Base-by-base conservation (phyloP, 2,113 vertebrate genomes). In the Chlamydotis undulata region DNA sequence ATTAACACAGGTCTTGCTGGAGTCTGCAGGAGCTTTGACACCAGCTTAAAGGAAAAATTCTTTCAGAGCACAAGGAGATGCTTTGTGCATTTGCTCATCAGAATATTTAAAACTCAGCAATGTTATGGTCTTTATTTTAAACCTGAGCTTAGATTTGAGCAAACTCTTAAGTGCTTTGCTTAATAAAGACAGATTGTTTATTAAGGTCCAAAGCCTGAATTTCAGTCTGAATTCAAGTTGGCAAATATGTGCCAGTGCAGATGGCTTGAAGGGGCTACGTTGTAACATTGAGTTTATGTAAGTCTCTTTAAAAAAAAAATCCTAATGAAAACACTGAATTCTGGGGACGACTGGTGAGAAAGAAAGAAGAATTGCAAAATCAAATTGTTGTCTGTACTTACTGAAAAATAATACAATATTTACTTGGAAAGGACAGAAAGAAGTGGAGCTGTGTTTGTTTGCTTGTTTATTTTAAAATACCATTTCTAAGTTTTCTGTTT, bases 391-490 rank as follows among this genome's bases (percentile, higher is more conserved):
- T 59, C 70, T 94, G 61, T 89, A 75, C 28, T 84, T 70, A 53
- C 23, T 60, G 60, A 53, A 89, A 94, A 76, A 61, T 93, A 90
- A 68, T n/a, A 41, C 33, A 63, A 29, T 81, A 26, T 9, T 78
- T 50, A 39, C 37, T 70, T 83, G 60, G 63, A 88, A 87, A 71
- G 65, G 67, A 89, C 78, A 78, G 71, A 77, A 92, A 88, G 49
- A n/a, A 86, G 15, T 52, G 14, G 56, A 81, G 56, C 35, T 77
- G 55, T 83, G 69, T 76, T 75, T 93, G 55, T 35, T 91, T 94
- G 26, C 43, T 85, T 96, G 68, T 76, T 93, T 84, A 68, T 90
- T 90, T 90, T 94, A 80, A 89, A 93, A 93, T 86, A 75, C 19
- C 26, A 68, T 74, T 83, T 89, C 31, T 55, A 31, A 64, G 43